Percentiles rank a stretch among this genome's conserved stretches.
Evolutionary conservation across 2,113 vertebrate genomes (phyloP).

Genomic region (Poicephalus gulielmi): DNA sequence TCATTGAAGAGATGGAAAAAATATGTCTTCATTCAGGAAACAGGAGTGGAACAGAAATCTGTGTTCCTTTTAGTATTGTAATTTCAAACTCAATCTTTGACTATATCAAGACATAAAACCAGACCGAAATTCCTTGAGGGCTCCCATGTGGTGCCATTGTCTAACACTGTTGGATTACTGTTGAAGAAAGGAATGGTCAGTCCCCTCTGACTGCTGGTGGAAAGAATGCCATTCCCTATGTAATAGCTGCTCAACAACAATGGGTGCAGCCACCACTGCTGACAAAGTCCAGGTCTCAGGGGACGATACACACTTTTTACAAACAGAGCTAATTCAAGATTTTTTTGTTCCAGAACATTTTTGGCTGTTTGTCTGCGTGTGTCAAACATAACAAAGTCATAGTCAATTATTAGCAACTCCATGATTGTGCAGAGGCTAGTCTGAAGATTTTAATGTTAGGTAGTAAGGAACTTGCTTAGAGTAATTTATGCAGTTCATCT

Average conservation of each 20-base stretch:
- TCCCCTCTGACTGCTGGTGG: background rate
- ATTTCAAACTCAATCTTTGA: background rate
- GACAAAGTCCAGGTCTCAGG: background rate
- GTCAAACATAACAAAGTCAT: background rate
- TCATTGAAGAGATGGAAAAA: background rate
- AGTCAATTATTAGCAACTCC: background rate
- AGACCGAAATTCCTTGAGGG: background rate
- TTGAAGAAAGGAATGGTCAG: constrained; percentile 17
- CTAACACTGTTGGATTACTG: background rate
- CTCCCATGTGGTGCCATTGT: background rate
- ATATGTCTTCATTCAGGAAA: background rate
- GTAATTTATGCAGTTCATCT: background rate
- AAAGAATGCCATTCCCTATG: constrained; percentile 17
- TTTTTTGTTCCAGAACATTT: background rate
- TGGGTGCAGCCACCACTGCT: background rate
- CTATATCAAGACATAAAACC: background rate
- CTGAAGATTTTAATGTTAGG: background rate
- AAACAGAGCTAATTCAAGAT: background rate
- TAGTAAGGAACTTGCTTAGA: background rate
- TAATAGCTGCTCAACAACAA: background rate
- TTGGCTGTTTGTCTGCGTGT: background rate
- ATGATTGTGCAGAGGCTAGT: background rate
- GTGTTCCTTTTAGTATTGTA: background rate
- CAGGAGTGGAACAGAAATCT: background rate
- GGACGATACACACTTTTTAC: background rate